phyloP scores from a whole-genome alignment of 2,888 invertebrate genomes.

The Gibbula magus region DNA sequence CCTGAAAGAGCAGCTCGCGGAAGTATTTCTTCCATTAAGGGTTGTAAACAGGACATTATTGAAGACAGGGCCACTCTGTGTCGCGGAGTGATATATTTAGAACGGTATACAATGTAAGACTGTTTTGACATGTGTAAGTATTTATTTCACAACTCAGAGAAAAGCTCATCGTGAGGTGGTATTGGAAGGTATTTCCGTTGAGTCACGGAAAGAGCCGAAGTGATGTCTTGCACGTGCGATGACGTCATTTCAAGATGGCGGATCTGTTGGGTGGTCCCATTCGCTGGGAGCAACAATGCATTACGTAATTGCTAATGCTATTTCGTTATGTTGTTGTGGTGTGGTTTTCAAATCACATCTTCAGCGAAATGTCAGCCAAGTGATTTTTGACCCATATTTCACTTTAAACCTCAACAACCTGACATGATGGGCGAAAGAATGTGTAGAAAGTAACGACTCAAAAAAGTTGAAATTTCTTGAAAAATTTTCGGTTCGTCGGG shows the following conservation, averaged over 20 bases:
- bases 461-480: too few species aligned
- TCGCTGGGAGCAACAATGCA: too few species aligned
- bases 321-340: too few species aligned
- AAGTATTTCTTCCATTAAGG: background rate
- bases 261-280: background rate
- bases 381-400: too few species aligned
- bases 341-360: too few species aligned
- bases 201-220: conserved; percentile 21
- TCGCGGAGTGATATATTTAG: background rate
- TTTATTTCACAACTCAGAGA: background rate
- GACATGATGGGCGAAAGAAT: too few species aligned
- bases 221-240: conserved; percentile 16
- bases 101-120: background rate
- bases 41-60: background rate
- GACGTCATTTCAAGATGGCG: background rate
- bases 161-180: background rate
- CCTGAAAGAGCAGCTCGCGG: background rate
- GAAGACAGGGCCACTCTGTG: conserved; percentile 5
- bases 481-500: too few species aligned
- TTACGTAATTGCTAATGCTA: too few species aligned
- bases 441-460: too few species aligned
- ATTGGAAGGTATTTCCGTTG: conserved; percentile 19
- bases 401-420: too few species aligned
- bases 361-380: too few species aligned
- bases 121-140: background rate